Evolutionary conservation across 2,888 invertebrate genomes (phyloP), one percentile per base, ranked within the genome.

Genomic region (Pherbina coryleti): DNA sequence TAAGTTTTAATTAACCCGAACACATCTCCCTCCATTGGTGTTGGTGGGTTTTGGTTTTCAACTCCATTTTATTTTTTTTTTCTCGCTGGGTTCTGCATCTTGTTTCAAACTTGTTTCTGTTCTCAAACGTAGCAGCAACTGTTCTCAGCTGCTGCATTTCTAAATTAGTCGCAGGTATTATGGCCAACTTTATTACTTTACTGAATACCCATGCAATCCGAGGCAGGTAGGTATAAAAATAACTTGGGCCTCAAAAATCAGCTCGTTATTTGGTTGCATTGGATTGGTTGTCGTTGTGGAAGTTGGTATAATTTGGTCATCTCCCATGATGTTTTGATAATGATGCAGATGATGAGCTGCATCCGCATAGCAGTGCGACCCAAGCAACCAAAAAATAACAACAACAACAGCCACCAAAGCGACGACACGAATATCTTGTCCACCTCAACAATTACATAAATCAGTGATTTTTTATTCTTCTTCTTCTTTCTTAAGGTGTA

Each of bases 311-410:
- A 85, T 86, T 85, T 85, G 86, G 86, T 85, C 85, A 85, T 86
- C 85, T 86, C 83, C 86, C 86, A 86, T 85, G 86, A 85, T 85
- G 85, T 85, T 85, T 85, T 85, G 86, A 85, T 85, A 85, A 86
- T 85, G 84, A 80, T 80, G 62, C 73, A 44, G 11, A 55, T 67
- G 64, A 67, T 55, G 64, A 53, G 69, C 37, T 73, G 73, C 17
- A 44, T 57, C 57, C 60, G 73, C 25, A 49, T 22, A 7, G 62
- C 31, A 62, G 25, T 34, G n/a, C 34, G 67, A 37, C 14, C 8
- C 25, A n/a, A 22, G 62, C 62, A 31, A 51, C 51, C 64, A 51
- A 19, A 34, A 28, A 55, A 74, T 22, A 19, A 72, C 57, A 72
- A 25, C 57, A 57, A 57, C 55, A 71, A 51, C 55, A 34, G 37